Conservation (phyloP, 2,888 invertebrate genomes). For the Ichneumoninae sp. region DNA sequence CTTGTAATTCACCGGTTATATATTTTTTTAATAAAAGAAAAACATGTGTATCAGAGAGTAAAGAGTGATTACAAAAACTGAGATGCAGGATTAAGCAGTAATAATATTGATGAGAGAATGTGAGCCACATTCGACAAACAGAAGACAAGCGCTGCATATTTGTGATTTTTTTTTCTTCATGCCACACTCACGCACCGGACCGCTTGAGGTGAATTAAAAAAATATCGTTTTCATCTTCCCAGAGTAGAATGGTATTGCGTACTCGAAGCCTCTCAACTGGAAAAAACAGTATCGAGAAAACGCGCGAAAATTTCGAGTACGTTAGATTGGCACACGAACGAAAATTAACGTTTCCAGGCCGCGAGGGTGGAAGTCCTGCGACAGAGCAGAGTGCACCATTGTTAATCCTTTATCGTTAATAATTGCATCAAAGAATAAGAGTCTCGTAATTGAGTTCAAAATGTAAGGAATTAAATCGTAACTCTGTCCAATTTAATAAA, state of each 20-base stretch:
- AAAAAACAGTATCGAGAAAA: conserved; percentile 44
- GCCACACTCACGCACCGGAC: conserved; percentile 12
- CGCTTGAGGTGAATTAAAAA: conserved; percentile 43
- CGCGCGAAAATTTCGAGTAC: conserved; percentile 9
- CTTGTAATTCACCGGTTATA: conserved; percentile 17
- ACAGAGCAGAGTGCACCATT: conserved; percentile 19
- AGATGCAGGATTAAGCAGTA: neutral
- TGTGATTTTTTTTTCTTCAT: neutral
- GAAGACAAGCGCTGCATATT: neutral
- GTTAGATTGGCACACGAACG: conserved; percentile 23
- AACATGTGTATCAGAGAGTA: conserved; percentile 3
- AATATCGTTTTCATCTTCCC: conserved; percentile 57
- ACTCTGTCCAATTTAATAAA: neutral
- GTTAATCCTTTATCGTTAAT: conserved; percentile 14
- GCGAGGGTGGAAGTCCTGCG: neutral
- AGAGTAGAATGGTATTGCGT: conserved; percentile 61
- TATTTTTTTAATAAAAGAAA: conserved; percentile 18
- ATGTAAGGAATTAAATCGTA: neutral
- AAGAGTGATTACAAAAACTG: conserved; percentile 7
- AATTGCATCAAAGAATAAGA: neutral
- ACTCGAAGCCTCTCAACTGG: conserved; percentile 60
- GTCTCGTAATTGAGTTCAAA: neutral
- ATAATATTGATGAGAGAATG: neutral
- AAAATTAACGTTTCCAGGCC: conserved; percentile 19
- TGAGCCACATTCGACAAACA: neutral